phyloP scores from a whole-genome alignment of 1,140 invertebrate genomes.

The Drosophila kikkawai region DNA sequence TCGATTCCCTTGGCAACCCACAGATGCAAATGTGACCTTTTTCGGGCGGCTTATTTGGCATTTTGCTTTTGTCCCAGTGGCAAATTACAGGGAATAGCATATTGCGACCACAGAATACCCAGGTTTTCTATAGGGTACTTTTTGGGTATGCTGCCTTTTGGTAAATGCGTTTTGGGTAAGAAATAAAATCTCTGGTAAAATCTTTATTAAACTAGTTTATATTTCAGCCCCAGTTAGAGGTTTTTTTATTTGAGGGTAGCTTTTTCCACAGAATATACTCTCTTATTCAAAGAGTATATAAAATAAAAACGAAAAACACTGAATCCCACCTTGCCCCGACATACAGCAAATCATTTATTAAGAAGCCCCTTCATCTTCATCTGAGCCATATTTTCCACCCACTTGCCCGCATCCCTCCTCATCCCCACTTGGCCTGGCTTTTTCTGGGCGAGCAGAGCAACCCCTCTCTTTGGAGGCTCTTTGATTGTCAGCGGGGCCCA shows the following conservation, averaged over 20 bases:
- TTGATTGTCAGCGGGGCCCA: slow-evolving; percentile 34
- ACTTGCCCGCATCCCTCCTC: neutral
- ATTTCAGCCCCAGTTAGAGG: neutral
- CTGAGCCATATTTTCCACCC: slow-evolving; percentile 17
- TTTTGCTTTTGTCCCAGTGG: slow-evolving; percentile 22
- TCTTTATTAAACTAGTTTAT: too few species aligned
- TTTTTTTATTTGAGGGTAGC: neutral
- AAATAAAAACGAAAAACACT: slow-evolving; percentile 17
- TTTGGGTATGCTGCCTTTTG: neutral
- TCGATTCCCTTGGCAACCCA: slow-evolving; percentile 4
- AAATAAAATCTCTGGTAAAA: too few species aligned
- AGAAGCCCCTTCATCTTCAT: slow-evolving; percentile 34
- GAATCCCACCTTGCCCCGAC: neutral
- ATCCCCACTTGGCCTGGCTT: slow-evolving; percentile 28
- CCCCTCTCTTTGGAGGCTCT: slow-evolving; percentile 18
- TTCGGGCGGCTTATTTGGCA: slow-evolving; percentile 38
- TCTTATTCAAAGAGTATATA: neutral
- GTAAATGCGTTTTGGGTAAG: neutral
- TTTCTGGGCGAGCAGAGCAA: slow-evolving; percentile 14
- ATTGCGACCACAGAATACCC: slow-evolving; percentile 1
- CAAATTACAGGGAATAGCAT: slow-evolving; percentile 27
- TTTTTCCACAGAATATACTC: neutral
- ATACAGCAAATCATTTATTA: slow-evolving; percentile 48
- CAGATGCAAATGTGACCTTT: slow-evolving; percentile 46
- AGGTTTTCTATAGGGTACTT: too few species aligned